Evolutionary conservation across 2,888 invertebrate genomes (phyloP).

Genomic region (Perithous albicinctus): DNA sequence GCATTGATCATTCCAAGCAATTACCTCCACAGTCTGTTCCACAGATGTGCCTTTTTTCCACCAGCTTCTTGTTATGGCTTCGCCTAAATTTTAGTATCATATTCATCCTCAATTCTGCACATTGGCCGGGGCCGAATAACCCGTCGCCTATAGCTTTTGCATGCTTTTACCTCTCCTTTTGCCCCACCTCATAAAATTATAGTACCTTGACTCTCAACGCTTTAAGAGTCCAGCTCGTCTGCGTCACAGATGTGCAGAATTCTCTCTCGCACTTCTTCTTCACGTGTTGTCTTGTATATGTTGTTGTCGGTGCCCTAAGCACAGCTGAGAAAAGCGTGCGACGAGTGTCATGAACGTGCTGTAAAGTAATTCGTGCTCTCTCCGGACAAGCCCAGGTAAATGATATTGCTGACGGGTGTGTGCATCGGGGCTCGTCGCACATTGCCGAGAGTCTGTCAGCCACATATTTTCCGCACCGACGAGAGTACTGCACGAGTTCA

Average conservation of each 20-base stretch:
- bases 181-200: background rate
- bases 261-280: background rate
- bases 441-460: background rate
- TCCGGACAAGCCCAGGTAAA: slow-evolving; percentile 8
- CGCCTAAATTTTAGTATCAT: slow-evolving; percentile 13
- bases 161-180: background rate
- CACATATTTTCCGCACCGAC: slow-evolving; percentile 9
- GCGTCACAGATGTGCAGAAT: slow-evolving; percentile 54
- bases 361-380: slow-evolving; percentile 1
- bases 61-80: slow-evolving; percentile 8
- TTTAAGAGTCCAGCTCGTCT: too few relatives aligned
- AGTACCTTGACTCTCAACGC: background rate
- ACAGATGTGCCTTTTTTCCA: slow-evolving; percentile 44
- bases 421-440: background rate
- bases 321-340: slow-evolving; percentile 30
- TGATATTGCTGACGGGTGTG: slow-evolving; percentile 15
- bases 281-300: background rate
- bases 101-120: background rate
- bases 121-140: background rate
- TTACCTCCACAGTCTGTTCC: slow-evolving; percentile 31
- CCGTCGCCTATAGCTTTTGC: background rate
- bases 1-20: slow-evolving; percentile 41
- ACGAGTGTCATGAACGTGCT: slow-evolving; percentile 21
- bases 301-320: background rate
- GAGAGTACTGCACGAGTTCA: slow-evolving; percentile 3